A percentile compares a stretch with the other conserved stretches of the same genome.
phyloP scores from a whole-genome alignment of 2,113 vertebrate genomes.

The Dendropsophus ebraccatus region DNA sequence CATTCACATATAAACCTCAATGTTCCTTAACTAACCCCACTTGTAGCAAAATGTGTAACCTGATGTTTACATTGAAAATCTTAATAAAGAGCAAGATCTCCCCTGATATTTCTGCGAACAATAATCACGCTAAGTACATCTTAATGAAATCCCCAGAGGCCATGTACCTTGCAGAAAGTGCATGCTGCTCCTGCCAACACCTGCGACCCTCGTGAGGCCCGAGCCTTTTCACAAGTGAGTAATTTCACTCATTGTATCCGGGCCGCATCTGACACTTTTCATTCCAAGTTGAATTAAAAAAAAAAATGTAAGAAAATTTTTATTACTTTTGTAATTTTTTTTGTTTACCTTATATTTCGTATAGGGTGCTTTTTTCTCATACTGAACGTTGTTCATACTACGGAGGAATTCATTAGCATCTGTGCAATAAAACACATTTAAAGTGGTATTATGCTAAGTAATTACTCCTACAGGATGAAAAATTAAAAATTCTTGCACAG shows the following conservation, averaged over 20 bases:
- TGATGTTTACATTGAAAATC: conserved; percentile 51
- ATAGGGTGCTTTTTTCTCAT: neutral
- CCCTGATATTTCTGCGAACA: conserved; percentile 48
- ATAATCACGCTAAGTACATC: conserved; percentile 57
- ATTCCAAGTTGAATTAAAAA: conserved; percentile 8
- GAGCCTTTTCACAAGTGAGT: conserved; percentile 29
- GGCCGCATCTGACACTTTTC: conserved; percentile 14
- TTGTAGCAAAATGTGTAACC: conserved; percentile 54
- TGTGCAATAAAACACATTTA: conserved; percentile 71
- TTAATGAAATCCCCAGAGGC: conserved; percentile 60
- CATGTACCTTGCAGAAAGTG: conserved; percentile 48
- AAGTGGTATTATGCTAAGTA: conserved; percentile 80
- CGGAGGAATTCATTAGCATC: conserved; percentile 51
- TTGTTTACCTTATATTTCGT: neutral
- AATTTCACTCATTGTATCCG: conserved; percentile 2
- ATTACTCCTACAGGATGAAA: conserved; percentile 79
- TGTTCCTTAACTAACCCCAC: conserved; percentile 41
- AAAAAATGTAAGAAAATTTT: neutral
- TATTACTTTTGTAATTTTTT: neutral
- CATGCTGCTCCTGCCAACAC: conserved; percentile 42
- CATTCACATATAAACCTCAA: neutral
- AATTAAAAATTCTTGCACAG: conserved; percentile 79
- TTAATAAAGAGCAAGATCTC: conserved; percentile 46
- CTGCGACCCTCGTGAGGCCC: conserved; percentile 42
- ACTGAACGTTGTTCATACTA: neutral